phyloP scores from a whole-genome alignment of 2,888 invertebrate species.

The Ochlodes sylvanus region DNA sequence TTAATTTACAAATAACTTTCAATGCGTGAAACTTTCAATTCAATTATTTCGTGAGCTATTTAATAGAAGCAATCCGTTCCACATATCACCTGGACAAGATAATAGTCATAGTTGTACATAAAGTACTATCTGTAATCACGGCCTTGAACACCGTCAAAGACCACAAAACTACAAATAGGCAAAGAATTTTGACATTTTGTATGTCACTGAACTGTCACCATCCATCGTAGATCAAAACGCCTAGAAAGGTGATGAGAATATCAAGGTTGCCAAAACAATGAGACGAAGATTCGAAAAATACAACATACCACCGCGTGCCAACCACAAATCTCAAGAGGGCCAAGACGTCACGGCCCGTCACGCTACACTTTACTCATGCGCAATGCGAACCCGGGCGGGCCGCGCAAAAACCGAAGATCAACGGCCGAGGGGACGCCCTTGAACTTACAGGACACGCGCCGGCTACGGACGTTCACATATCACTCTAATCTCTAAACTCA shows the following conservation, averaged over 20 bases:
- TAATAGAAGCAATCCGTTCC: background rate
- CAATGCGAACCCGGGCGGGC: conserved; percentile 43
- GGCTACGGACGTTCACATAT: conserved; percentile 43
- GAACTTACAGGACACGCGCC: conserved; percentile 60
- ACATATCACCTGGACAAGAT: too few relatives aligned
- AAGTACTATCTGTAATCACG: background rate
- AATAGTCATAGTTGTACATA: too few relatives aligned
- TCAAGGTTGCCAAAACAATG: background rate
- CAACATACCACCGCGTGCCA: conserved; percentile 25
- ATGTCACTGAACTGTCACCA: conserved; percentile 7
- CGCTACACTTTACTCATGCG: conserved; percentile 38
- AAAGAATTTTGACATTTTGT: background rate
- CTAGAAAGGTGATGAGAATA: conserved; percentile 11
- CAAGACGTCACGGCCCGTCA: conserved; percentile 35
- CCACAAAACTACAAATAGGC: background rate
- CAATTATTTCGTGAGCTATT: background rate
- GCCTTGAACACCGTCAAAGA: background rate
- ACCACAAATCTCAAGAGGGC: conserved; percentile 27
- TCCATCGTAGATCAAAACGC: background rate
- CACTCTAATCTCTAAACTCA: conserved; percentile 33
- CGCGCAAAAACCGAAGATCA: conserved; percentile 66
- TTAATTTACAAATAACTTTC: background rate
- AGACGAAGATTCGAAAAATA: conserved; percentile 9
- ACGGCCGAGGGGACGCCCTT: conserved; percentile 67
- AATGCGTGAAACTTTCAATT: background rate